Evolutionary conservation across 2,113 vertebrate species (phyloP), one percentile per base, ranked within the genome.

Genomic region (Hypanus sabinus): DNA sequence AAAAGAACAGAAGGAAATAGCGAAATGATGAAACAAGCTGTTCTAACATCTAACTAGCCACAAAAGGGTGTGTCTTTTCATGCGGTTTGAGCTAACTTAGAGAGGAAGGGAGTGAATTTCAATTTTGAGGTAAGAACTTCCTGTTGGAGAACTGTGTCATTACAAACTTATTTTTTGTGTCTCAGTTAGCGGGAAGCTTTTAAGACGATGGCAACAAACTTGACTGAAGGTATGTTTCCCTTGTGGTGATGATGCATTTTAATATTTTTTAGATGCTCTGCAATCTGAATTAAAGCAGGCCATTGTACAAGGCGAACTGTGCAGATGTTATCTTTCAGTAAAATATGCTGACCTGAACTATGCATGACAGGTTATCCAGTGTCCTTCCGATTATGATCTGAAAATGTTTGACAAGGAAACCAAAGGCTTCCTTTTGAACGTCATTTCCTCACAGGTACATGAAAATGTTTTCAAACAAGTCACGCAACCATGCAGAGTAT

Each of bases 381-480:
- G 1, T 3, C 55, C 46, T 60, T 79, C n/a, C 14, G n/a, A 14
- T 79, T 79, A 11, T 30, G 22, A 60, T 27, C 55, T 85, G 81
- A 57, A 22, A 60, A 24, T 4, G 8, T 22, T 83, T 33, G 16
- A 10, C 27, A 33, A 90, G 16, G 60, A 65, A 68, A 36, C 60
- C 60, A 90, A 18, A n/a, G 10, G n/a, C 30, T 90, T 90, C 85
- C 85, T 90, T 68, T 14, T n/a, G 24, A 65, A 65, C 16, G 85
- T 65, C 60, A 90, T 90, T 90, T 90, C 85, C 85, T 90, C 30
- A 62, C 57, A 90, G 85, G 85, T 90, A 68, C 14, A 20, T 6
- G 12, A 8, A 33, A 9, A 20, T 33, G 60, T 33, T 33, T n/a
- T 33, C 30, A 65, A 18, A 33, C 65, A 18, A 30, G 20, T 65